Evolutionary conservation across 2,888 invertebrate genomes (phyloP).

Genomic region (Frankliniella fusca): DNA sequence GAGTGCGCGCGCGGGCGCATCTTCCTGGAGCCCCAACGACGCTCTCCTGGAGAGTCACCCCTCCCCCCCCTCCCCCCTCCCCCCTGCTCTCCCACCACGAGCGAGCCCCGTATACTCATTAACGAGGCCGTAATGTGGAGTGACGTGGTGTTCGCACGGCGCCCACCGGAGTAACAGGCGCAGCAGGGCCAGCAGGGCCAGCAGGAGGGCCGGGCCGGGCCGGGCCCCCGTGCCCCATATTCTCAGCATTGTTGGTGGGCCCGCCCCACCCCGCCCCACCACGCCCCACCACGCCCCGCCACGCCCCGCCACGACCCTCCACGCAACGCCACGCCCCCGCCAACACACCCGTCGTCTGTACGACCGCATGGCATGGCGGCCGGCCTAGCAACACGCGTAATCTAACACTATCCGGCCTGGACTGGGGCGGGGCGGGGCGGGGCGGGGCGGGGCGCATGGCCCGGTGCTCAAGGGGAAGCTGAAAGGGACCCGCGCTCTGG

Average conservation of each 20-base stretch:
- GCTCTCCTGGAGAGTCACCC: too few relatives aligned
- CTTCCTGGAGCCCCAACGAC: too few relatives aligned
- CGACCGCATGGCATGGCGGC: too few relatives aligned
- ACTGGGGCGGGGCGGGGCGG: not conserved
- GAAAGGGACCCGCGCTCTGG: not conserved
- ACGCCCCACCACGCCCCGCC: not conserved
- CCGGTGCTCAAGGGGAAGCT: not conserved
- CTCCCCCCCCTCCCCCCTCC: too few relatives aligned
- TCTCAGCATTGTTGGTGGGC: slow-evolving; percentile 2
- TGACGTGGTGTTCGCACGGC: not conserved
- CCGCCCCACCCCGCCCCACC: not conserved
- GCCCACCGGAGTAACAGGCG: not conserved
- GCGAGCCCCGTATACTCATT: too few relatives aligned
- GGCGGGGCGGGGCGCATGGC: not conserved
- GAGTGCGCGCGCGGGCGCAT: too few relatives aligned
- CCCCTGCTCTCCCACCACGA: too few relatives aligned
- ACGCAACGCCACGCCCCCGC: not conserved
- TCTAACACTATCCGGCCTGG: not conserved
- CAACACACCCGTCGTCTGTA: not conserved
- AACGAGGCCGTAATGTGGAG: too few relatives aligned
- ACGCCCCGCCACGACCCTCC: not conserved
- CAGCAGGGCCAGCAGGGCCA: not conserved
- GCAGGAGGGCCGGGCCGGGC: not conserved
- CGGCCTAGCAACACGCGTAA: slow-evolving; percentile 7
- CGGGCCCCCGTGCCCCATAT: not conserved